A percentile compares a stretch with the other conserved stretches of the same genome.
Evolutionary conservation across 2,113 vertebrate species (phyloP).

Genomic region (Cavia aperea): DNA sequence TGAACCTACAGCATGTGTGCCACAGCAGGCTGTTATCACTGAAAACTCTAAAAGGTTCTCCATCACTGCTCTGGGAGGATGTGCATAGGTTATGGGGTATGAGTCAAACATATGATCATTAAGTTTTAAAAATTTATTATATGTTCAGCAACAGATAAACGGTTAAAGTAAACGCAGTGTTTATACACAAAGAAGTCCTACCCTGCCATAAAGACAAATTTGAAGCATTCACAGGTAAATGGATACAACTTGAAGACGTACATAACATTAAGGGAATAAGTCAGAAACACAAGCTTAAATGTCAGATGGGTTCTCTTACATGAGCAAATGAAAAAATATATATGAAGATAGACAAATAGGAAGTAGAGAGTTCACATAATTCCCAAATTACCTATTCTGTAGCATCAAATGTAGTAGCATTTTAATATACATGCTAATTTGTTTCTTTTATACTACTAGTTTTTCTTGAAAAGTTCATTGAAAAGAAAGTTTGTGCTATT

Average conservation of each 20-base stretch:
- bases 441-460: background rate
- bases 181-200: too few species aligned
- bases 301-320: background rate
- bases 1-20: too few species aligned
- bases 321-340: too few species aligned
- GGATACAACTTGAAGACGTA: background rate
- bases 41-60: background rate
- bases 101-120: background rate
- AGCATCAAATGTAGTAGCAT: background rate
- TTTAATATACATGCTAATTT: background rate
- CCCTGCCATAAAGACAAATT: too few species aligned
- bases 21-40: too few species aligned
- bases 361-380: too few species aligned
- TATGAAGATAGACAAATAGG: too few species aligned
- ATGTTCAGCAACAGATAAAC: too few species aligned
- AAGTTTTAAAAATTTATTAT: background rate
- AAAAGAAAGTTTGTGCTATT: too few species aligned
- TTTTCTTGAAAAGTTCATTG: background rate
- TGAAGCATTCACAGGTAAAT: background rate
- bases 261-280: background rate
- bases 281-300: background rate
- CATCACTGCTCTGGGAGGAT: background rate
- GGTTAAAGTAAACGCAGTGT: too few species aligned
- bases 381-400: background rate
- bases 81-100: background rate